phyloP scores from a whole-genome alignment of 2,113 vertebrate genomes.

The Butastur rufipennis region DNA sequence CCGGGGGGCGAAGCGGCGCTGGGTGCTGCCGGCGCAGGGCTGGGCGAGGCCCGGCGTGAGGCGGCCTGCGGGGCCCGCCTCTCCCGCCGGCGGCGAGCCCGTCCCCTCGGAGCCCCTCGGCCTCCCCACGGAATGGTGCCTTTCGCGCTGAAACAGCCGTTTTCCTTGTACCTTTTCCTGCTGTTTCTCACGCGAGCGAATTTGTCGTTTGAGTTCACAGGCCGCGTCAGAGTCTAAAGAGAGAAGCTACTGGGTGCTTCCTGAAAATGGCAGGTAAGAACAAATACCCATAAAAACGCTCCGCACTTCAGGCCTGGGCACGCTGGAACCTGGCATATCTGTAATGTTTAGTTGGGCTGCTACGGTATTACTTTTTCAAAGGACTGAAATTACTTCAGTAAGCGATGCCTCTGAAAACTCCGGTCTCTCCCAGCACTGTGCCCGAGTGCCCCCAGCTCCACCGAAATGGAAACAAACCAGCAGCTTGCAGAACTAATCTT shows the following conservation, averaged over 20 bases:
- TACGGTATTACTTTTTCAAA: background rate
- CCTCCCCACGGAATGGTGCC: rapidly evolving
- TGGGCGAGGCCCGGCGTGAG: too few species aligned
- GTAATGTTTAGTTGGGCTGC: rapidly evolving
- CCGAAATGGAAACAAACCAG: rapidly evolving
- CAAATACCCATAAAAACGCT: background rate
- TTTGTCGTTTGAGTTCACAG: background rate
- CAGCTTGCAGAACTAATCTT: background rate
- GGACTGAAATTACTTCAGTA: background rate
- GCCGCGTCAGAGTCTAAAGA: rapidly evolving
- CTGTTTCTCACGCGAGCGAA: background rate
- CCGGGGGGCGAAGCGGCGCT: too few species aligned
- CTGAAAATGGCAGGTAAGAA: conserved; percentile 38
- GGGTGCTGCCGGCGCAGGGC: too few species aligned
- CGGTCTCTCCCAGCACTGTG: rapidly evolving
- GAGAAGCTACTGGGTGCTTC: background rate
- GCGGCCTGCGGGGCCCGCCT: too few species aligned
- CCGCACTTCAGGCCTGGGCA: rapidly evolving
- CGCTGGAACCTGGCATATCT: rapidly evolving
- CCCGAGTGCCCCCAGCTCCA: too few species aligned
- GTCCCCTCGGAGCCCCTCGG: background rate
- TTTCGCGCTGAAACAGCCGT: rapidly evolving
- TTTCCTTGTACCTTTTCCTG: rapidly evolving
- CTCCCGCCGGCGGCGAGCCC: background rate
- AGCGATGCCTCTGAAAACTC: background rate